A percentile compares a stretch with the other conserved stretches of the same genome.
These are phyloP conservation scores for Anabas testudineus DNA, from an alignment of 2,797 vertebrate species.

Conservation along the genomic window DNA sequence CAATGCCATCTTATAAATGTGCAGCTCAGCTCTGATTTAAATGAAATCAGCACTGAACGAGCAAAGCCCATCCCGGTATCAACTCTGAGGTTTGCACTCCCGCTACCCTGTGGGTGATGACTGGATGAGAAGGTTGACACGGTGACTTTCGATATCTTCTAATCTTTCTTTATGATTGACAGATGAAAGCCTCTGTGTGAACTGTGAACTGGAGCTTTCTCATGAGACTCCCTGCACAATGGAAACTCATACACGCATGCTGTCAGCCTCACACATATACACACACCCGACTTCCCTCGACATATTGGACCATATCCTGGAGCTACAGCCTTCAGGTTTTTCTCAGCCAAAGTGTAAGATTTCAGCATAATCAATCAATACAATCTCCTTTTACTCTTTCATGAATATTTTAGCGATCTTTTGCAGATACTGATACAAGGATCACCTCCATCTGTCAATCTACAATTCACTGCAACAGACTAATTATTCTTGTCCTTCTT, in stretches of 20 bases:
- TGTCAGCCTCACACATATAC: conserved; percentile 54
- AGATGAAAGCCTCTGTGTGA: conserved; percentile 73
- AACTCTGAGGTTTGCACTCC: conserved; percentile 44
- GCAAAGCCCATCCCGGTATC: conserved; percentile 34
- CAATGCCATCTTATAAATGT: conserved; percentile 28
- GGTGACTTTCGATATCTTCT: conserved; percentile 68
- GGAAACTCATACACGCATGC: conserved; percentile 34
- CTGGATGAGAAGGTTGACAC: conserved; percentile 63
- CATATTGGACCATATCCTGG: conserved; percentile 47
- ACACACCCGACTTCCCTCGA: conserved; percentile 18
- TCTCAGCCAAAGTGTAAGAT: conserved; percentile 37
- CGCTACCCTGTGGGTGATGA: conserved; percentile 34
- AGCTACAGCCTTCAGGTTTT: conserved; percentile 28
- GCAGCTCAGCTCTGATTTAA: conserved; percentile 1
- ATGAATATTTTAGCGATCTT: conserved; percentile 61
- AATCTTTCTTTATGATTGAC: conserved; percentile 74
- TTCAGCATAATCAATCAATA: conserved; percentile 60
- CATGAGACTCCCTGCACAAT: conserved; percentile 48
- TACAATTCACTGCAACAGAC: conserved; percentile 5
- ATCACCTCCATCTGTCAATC: conserved; percentile 41
- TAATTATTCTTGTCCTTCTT: neutral
- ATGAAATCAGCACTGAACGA: conserved; percentile 19
- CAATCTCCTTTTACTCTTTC: conserved; percentile 51
- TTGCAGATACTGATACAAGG: conserved; percentile 48
- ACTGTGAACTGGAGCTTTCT: conserved; percentile 64